A percentile compares a stretch with the other conserved stretches of the same genome.
phyloP scores from a whole-genome alignment of 2,888 invertebrate species.

The Ennomos erosarius region DNA sequence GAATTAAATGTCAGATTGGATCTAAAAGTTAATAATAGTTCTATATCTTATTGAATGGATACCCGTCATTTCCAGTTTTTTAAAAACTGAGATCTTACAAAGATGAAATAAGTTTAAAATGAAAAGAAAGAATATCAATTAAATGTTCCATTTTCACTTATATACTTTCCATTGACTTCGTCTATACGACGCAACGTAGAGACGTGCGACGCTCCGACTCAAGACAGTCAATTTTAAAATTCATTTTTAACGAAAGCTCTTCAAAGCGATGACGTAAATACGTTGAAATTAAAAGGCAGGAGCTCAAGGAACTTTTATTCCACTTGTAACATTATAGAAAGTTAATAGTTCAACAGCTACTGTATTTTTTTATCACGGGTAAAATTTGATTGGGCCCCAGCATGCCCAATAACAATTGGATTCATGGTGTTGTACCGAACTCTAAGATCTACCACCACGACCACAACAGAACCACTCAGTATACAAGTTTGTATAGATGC shows the following conservation, averaged over 20 bases:
- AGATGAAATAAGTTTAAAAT: too few species aligned
- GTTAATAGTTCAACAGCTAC: conserved; percentile 32
- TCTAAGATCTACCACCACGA: too few species aligned
- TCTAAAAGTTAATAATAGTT: too few species aligned
- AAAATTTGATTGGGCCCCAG: too few species aligned
- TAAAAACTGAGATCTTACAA: background rate
- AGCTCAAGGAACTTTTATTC: conserved; percentile 50
- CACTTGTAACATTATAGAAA: conserved; percentile 54
- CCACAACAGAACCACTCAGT: too few species aligned
- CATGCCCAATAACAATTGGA: too few species aligned
- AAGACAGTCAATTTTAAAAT: conserved; percentile 29
- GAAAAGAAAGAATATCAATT: conserved; percentile 18
- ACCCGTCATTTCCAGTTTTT: too few species aligned
- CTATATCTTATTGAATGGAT: too few species aligned
- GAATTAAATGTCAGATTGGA: too few species aligned
- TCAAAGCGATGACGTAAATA: conserved; percentile 48
- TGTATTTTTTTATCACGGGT: conserved; percentile 4
- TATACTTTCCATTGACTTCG: conserved; percentile 18
- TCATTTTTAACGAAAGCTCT: conserved; percentile 35
- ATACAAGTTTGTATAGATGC: too few species aligned
- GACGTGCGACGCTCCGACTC: conserved; percentile 6
- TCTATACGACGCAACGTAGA: conserved; percentile 6
- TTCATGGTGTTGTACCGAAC: too few species aligned
- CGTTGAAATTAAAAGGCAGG: conserved; percentile 54
- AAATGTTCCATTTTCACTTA: background rate